Conservation (phyloP, 2,888 invertebrate genomes). For the Pseudoips prasinana region DNA sequence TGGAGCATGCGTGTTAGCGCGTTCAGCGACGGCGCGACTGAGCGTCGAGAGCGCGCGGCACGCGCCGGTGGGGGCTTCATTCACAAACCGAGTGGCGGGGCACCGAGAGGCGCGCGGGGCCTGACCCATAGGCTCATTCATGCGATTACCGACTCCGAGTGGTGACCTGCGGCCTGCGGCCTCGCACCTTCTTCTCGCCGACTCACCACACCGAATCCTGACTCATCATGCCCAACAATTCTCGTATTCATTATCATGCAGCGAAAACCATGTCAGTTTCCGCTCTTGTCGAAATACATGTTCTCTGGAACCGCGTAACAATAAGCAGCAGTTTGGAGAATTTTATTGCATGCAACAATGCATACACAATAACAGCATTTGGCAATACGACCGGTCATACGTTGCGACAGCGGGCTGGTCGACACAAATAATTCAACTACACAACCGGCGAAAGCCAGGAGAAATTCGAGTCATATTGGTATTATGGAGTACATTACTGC, state of each 20-base stretch:
- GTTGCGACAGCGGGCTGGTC: slow-evolving; percentile 35
- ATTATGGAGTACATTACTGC: slow-evolving; percentile 23
- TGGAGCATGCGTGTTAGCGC: slow-evolving; percentile 64
- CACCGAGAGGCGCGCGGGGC: slow-evolving; percentile 50
- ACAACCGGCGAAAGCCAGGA: slow-evolving; percentile 53
- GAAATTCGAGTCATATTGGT: slow-evolving; percentile 48
- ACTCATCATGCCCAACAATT: slow-evolving; percentile 18
- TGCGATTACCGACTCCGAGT: slow-evolving; percentile 48
- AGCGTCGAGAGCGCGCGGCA: slow-evolving; percentile 61
- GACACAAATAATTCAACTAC: slow-evolving; percentile 47
- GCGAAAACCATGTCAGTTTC: slow-evolving; percentile 40
- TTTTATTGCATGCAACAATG: slow-evolving; percentile 33
- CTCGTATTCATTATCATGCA: slow-evolving; percentile 36
- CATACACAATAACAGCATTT: slow-evolving; percentile 34
- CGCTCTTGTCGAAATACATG: slow-evolving; percentile 29
- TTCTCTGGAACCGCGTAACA: slow-evolving; percentile 31
- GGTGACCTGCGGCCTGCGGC: slow-evolving; percentile 37
- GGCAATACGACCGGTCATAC: slow-evolving; percentile 41
- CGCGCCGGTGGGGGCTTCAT: slow-evolving; percentile 78
- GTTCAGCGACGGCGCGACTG: slow-evolving; percentile 72
- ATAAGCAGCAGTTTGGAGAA: slow-evolving; percentile 32
- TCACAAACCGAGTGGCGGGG: slow-evolving; percentile 75
- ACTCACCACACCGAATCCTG: slow-evolving; percentile 32
- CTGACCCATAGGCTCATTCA: slow-evolving; percentile 63
- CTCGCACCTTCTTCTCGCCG: slow-evolving; percentile 33